Evolutionary conservation across 2,888 invertebrate genomes (phyloP).

Genomic region (Sclerodermus sp.): DNA sequence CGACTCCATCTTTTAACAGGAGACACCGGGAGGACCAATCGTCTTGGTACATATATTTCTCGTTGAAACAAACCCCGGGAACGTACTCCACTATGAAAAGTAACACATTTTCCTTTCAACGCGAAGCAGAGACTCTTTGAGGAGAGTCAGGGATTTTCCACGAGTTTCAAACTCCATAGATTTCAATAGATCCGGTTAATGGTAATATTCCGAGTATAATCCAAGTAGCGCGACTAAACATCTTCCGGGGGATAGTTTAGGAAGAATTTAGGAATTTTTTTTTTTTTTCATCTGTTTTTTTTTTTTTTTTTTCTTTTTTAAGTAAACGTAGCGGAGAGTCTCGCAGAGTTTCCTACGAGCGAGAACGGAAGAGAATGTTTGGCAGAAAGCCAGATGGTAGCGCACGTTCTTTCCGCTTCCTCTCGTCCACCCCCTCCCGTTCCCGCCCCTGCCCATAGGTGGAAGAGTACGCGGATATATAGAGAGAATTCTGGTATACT

Average conservation of each 20-base stretch:
- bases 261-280: neutral
- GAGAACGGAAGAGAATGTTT: constrained; percentile 40
- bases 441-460: neutral
- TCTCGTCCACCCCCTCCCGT: constrained; percentile 2
- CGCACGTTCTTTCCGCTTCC: constrained; percentile 24
- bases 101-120: neutral
- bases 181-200: too few species aligned
- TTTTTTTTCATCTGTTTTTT: too few species aligned
- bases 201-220: too few species aligned
- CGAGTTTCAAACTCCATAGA: too few species aligned
- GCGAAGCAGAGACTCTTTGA: neutral
- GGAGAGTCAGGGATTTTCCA: neutral
- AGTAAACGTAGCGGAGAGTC: neutral
- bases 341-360: constrained; percentile 23
- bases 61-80: too few species aligned
- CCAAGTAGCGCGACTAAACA: too few species aligned
- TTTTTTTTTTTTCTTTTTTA: neutral
- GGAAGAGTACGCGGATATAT: constrained; percentile 3
- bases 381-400: constrained; percentile 43
- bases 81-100: too few species aligned
- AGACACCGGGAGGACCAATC: neutral
- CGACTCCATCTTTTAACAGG: constrained; percentile 3
- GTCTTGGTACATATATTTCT: neutral
- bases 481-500: too few species aligned
- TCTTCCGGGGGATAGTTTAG: too few species aligned